Conservation (phyloP, 2,113 vertebrate species). For the Cisticola juncidis region DNA sequence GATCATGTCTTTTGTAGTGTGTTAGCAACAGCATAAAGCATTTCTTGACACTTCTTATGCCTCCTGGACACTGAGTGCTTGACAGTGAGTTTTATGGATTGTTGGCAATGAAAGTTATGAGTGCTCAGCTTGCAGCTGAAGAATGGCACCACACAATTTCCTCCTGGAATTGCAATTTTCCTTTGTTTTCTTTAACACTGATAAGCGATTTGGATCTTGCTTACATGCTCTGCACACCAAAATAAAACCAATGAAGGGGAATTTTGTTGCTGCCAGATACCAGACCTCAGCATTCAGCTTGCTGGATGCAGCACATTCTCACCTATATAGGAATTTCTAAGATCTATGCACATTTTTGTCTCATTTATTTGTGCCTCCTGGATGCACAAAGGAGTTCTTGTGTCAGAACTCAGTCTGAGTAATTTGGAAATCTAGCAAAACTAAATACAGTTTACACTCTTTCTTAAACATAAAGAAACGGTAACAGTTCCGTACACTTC, state of each 20-base stretch:
- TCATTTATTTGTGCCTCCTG: not conserved
- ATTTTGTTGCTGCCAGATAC: not conserved
- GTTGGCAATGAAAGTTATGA: slow-evolving; percentile 22
- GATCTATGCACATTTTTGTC: not conserved
- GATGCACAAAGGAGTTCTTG: not conserved
- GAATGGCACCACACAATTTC: slow-evolving; percentile 3
- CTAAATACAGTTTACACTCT: not conserved
- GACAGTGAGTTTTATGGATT: slow-evolving; percentile 40
- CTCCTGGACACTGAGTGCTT: slow-evolving; percentile 19
- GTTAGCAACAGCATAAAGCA: slow-evolving; percentile 54
- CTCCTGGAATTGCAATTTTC: slow-evolving; percentile 2
- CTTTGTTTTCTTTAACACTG: not conserved
- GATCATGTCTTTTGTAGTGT: slow-evolving; percentile 30
- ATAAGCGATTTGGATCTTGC: not conserved
- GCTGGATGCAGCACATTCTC: not conserved
- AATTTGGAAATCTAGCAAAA: not conserved
- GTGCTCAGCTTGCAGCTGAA: not conserved
- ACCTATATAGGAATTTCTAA: not conserved
- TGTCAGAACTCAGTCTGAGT: not conserved
- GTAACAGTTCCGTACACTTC: not conserved
- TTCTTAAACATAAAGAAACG: not conserved
- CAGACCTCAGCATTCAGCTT: not conserved
- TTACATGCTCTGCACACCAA: not conserved
- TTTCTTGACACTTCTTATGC: slow-evolving; percentile 38
- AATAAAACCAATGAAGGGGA: not conserved